These are phyloP conservation scores for Aphrocallistes beatrix DNA, from an alignment of 37 sponge, comb jelly and placozoan species.

Conservation along the genomic window DNA sequence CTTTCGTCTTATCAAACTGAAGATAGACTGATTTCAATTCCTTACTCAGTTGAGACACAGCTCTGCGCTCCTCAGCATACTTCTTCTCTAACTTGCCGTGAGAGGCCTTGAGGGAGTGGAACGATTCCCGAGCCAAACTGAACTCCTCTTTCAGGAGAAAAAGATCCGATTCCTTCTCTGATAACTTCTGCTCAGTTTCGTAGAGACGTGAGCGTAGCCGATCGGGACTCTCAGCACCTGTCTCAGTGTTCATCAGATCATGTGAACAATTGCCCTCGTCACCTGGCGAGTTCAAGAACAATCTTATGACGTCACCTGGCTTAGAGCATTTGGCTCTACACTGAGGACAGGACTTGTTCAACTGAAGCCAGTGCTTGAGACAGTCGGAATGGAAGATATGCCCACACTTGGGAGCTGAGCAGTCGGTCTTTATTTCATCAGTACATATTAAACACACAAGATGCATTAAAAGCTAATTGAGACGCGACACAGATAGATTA, in stretches of 20 bases:
- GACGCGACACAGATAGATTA: too few species aligned
- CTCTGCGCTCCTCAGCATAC: neutral
- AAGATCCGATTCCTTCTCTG: slow-evolving; percentile 4
- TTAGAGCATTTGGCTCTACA: slow-evolving; percentile 16
- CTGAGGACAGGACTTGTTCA: neutral
- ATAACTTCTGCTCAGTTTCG: neutral
- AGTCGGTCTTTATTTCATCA: neutral
- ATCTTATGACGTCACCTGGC: neutral
- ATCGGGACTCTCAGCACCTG: neutral
- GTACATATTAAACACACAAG: neutral
- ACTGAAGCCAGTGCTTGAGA: slow-evolving; percentile 6
- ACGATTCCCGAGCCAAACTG: neutral
- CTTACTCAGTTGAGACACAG: neutral
- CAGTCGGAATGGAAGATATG: slow-evolving; percentile 5
- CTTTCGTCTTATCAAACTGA: neutral
- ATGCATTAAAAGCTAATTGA: neutral
- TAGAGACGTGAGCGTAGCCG: neutral
- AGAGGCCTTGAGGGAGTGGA: neutral
- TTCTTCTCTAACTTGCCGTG: neutral
- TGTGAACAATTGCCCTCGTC: neutral
- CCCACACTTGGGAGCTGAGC: neutral
- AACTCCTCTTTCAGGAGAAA: neutral
- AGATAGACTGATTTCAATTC: neutral
- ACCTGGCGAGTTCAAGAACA: neutral
- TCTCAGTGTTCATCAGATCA: neutral